Evolutionary conservation across 2,888 invertebrate genomes (phyloP), one percentile per base, ranked within the genome.

Genomic region (Epinotia ramella): DNA sequence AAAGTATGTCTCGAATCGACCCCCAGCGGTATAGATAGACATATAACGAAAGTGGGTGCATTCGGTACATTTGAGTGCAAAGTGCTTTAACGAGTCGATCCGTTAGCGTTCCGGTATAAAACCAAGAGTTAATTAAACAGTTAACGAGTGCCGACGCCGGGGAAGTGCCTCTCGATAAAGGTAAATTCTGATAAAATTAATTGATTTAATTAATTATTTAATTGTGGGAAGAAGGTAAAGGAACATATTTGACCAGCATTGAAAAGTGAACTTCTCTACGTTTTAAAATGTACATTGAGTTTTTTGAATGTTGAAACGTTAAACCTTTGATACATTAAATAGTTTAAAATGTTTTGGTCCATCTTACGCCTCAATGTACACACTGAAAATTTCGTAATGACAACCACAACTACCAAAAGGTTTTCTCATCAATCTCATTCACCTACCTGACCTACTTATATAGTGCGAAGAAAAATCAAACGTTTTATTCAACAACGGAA

Each of bases 61-160:
- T 56, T 71, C 40, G 53, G 18, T 71, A 56, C 18, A 56, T 53
- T 64, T 64, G 16, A 49, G 16, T 20, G 62, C 33, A 63, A 71
- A 71, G 63, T 65, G 72, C 11, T 73, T 28, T 46, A 59, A 73
- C 59, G 18, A 65, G 46, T 59, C 57, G 33, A 65, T 12, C 57
- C 57, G 65, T 71, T 63, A 63, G 40, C 60, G 62, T 49, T 28
- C 60, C 28, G 24, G 64, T 64, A 56, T 72, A 57, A 46, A 56
- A 73, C 57, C 28, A 73, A 65, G 46, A 33, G 16, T 44, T 73
- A 57, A 73, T 73, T 65, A 73, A 73, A 73, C 65, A 65, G 57
- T 65, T 65, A 65, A 73, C 59, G 65, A 73, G 44, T 64, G 11
- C 18, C 44, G 33, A 9, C 12, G 63, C 9, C 40, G 11, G 40